These are phyloP conservation scores for Melitaea cinxia DNA, from an alignment of 1,140 invertebrate genomes.

Conservation along the genomic window DNA sequence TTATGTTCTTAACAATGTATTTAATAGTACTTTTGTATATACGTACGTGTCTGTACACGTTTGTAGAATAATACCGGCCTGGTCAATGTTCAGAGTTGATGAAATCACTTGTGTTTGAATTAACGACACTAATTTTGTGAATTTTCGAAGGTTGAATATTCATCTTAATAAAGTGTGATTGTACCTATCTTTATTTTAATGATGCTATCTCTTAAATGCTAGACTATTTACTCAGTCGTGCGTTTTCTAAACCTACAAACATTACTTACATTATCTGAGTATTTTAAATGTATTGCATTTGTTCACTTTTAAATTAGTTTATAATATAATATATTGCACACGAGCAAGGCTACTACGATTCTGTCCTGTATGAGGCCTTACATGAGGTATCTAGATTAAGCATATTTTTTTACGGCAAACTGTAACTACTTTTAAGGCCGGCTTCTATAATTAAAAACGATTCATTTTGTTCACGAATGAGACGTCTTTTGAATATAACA, in stretches of 20 bases:
- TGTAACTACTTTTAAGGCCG: not conserved
- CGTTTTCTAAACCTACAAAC: not conserved
- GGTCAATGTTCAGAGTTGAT: too few species aligned
- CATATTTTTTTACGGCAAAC: not conserved
- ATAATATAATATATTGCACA: not conserved
- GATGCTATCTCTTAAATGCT: not conserved
- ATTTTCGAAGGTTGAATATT: not conserved
- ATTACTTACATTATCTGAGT: not conserved
- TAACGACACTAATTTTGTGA: not conserved
- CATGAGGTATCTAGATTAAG: conserved; percentile 7
- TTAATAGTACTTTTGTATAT: too few species aligned
- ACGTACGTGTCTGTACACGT: too few species aligned
- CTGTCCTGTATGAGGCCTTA: not conserved
- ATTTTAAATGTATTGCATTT: not conserved
- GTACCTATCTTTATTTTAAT: not conserved
- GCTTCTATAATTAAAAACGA: too few species aligned
- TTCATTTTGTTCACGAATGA: too few species aligned
- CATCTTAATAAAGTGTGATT: not conserved
- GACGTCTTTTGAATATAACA: too few species aligned
- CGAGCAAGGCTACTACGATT: not conserved
- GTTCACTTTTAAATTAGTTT: not conserved
- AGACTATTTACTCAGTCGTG: not conserved
- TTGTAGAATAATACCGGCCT: too few species aligned
- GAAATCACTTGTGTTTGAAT: not conserved
- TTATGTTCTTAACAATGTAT: too few species aligned